Percentiles rank a stretch among this genome's conserved stretches.
These are phyloP conservation scores for Galemys pyrenaicus DNA, from an alignment of 2,113 vertebrate species.

Conservation along the genomic window DNA sequence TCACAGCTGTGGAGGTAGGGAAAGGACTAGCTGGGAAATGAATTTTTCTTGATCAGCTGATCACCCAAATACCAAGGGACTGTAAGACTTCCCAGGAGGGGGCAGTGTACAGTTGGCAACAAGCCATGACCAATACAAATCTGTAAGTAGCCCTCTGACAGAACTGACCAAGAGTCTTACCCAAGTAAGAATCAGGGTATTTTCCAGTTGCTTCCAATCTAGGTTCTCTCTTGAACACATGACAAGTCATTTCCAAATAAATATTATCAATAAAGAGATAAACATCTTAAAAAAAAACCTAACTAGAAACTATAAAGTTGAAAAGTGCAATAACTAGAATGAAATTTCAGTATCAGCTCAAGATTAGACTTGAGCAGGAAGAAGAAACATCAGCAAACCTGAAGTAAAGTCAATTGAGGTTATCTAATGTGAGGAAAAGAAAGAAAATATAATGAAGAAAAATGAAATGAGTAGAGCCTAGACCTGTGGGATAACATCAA, in stretches of 20 bases:
- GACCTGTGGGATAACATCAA: neutral
- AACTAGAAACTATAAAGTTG: neutral
- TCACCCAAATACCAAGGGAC: neutral
- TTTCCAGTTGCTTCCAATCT: neutral
- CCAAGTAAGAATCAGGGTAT: neutral
- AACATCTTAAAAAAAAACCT: neutral
- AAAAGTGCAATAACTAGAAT: neutral
- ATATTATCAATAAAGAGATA: neutral
- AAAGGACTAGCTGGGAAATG: neutral
- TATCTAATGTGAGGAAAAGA: neutral
- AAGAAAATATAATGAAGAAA: neutral
- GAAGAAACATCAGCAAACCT: slow-evolving; percentile 6
- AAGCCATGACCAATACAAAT: neutral
- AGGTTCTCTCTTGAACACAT: neutral
- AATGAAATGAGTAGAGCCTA: neutral
- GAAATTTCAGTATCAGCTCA: neutral
- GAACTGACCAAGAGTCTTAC: neutral
- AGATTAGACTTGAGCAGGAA: neutral
- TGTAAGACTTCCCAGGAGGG: neutral
- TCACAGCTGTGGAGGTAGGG: neutral
- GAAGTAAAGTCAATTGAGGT: neutral
- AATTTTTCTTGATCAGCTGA: neutral
- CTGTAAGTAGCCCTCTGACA: neutral
- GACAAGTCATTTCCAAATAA: neutral
- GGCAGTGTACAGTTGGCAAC: neutral